phyloP scores from a whole-genome alignment of 2,888 invertebrate species.

The Hipparchia sbordonii region DNA sequence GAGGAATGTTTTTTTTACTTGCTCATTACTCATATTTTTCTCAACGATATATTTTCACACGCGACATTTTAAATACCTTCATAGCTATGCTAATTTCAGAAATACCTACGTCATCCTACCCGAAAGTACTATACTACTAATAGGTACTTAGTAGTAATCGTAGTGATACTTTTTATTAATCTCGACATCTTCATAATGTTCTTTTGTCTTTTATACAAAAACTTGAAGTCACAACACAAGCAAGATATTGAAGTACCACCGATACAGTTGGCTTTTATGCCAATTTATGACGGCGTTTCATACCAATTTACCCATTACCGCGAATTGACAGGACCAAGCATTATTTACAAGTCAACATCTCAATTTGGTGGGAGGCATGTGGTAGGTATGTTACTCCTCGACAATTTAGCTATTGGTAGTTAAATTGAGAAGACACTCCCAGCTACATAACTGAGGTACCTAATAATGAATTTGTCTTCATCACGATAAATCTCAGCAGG shows the following conservation, averaged over 20 bases:
- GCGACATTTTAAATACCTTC: slow-evolving; percentile 8
- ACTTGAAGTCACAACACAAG: too few relatives aligned
- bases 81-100: not conserved
- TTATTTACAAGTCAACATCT: slow-evolving; percentile 34
- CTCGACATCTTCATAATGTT: too few relatives aligned
- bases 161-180: too few relatives aligned
- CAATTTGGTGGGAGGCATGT: not conserved
- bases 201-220: too few relatives aligned
- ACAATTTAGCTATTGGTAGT: not conserved
- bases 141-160: too few relatives aligned
- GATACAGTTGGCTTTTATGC: not conserved
- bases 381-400: not conserved
- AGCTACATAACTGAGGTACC: too few relatives aligned
- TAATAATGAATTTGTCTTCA: too few relatives aligned
- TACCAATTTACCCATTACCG: slow-evolving; percentile 60
- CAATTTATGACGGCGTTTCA: slow-evolving; percentile 36
- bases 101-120: not conserved
- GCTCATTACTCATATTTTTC: slow-evolving; percentile 29
- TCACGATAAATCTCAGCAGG: too few relatives aligned
- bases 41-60: slow-evolving; percentile 24
- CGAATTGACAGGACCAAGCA: slow-evolving; percentile 57
- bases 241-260: too few relatives aligned
- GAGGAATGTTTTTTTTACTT: slow-evolving; percentile 24
- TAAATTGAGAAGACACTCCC: not conserved
- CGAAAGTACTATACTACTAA: too few relatives aligned